Evolutionary conservation across 2,888 invertebrate genomes (phyloP).

Genomic region (Heliconius cydno): DNA sequence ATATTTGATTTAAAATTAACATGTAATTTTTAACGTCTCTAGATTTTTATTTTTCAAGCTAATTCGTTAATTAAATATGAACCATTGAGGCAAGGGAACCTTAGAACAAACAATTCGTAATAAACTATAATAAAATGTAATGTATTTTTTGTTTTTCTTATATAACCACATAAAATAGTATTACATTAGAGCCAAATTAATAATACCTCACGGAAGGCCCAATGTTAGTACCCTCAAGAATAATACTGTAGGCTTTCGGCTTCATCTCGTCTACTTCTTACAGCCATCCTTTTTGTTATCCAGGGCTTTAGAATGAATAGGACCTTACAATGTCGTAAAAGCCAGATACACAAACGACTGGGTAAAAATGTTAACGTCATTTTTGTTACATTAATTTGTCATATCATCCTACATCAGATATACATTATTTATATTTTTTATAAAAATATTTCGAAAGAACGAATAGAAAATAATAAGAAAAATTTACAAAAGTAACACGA

Average conservation of each 20-base stretch:
- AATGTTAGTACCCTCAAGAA: slow-evolving; percentile 14
- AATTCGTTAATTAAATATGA: no score
- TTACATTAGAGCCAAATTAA: not conserved
- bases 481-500: not conserved
- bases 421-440: no score
- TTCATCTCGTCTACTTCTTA: slow-evolving; percentile 16
- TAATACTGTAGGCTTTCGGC: slow-evolving; percentile 30
- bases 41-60: no score
- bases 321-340: slow-evolving; percentile 11
- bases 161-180: not conserved
- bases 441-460: no score
- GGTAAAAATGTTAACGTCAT: slow-evolving; percentile 5
- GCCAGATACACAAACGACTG: slow-evolving; percentile 8
- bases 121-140: no score
- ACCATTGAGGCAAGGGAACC: not conserved
- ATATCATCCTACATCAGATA: not conserved
- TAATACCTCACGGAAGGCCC: not conserved
- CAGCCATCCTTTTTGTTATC: slow-evolving; percentile 19
- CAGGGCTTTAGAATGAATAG: slow-evolving; percentile 11
- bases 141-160: not conserved
- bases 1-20: no score
- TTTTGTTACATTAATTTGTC: slow-evolving; percentile 3
- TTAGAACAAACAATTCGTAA: no score
- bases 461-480: no score
- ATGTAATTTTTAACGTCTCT: no score